These are phyloP conservation scores for Nycticebus coucang DNA, from an alignment of 2,113 vertebrate genomes.

Conservation along the genomic window DNA sequence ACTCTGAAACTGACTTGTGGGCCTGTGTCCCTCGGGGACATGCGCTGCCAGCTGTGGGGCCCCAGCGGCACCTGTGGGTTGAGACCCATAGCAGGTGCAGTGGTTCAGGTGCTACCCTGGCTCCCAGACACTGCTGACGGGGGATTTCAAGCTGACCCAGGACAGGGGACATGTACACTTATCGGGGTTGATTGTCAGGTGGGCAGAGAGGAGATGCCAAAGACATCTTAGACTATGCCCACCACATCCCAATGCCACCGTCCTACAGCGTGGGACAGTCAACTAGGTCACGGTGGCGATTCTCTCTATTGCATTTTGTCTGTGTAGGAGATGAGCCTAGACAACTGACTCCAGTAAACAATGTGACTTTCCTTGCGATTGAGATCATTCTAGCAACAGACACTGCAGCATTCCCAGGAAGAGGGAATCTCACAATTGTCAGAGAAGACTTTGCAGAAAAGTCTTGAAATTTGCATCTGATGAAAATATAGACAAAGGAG, in stretches of 20 bases:
- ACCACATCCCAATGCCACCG: not conserved
- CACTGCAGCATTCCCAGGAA: not conserved
- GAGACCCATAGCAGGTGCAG: no score
- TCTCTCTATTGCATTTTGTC: not conserved
- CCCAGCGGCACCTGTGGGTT: no score
- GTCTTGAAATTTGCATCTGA: no score
- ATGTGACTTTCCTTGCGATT: not conserved
- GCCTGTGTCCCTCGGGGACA: no score
- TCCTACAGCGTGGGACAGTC: no score
- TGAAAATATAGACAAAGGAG: accelerated
- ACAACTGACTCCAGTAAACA: not conserved
- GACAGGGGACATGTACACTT: no score
- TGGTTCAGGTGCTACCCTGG: not conserved
- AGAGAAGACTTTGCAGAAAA: not conserved
- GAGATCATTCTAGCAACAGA: not conserved
- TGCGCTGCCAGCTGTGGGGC: not conserved
- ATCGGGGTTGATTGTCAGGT: no score
- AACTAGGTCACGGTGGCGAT: accelerated
- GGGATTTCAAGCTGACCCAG: not conserved
- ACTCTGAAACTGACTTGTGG: not conserved
- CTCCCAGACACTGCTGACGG: not conserved
- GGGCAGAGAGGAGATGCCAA: not conserved
- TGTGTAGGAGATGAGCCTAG: not conserved
- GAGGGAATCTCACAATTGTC: no score
- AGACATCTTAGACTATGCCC: not conserved